Percentiles rank a stretch among this genome's conserved stretches.
These are phyloP conservation scores for Pelosia muscerda DNA, from an alignment of 2,888 invertebrate genomes.

Conservation along the genomic window DNA sequence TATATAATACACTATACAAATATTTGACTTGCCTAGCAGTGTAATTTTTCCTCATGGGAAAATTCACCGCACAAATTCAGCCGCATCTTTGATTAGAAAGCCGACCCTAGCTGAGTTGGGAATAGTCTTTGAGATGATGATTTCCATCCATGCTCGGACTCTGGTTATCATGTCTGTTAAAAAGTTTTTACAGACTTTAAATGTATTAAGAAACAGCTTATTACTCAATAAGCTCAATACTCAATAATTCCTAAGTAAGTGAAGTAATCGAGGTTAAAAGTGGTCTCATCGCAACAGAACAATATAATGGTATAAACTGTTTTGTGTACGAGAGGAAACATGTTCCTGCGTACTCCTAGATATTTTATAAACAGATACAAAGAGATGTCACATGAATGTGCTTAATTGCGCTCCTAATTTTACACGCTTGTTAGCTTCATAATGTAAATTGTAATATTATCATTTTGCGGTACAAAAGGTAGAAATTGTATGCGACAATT, in stretches of 20 bases:
- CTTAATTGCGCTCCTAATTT: not conserved
- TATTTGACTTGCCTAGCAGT: too few species aligned
- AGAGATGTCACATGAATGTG: not conserved
- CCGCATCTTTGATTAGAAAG: too few species aligned
- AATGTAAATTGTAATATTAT: conserved; percentile 2
- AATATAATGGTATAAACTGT: not conserved
- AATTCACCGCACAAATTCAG: too few species aligned
- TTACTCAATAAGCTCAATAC: too few species aligned
- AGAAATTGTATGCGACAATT: not conserved
- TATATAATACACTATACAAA: too few species aligned
- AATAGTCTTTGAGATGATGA: too few species aligned
- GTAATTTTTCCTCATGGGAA: too few species aligned
- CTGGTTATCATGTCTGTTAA: not conserved
- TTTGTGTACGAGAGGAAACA: not conserved
- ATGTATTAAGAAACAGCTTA: not conserved
- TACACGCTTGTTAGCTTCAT: not conserved
- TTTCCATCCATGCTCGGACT: too few species aligned
- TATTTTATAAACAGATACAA: conserved; percentile 5
- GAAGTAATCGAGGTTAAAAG: not conserved
- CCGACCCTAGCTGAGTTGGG: too few species aligned
- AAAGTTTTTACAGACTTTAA: not conserved
- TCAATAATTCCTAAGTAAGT: not conserved
- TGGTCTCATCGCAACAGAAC: not conserved
- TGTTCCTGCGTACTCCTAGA: not conserved
- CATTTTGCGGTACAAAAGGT: not conserved